Conservation (phyloP, 2,113 vertebrate species). For the Centropus unirufus region DNA sequence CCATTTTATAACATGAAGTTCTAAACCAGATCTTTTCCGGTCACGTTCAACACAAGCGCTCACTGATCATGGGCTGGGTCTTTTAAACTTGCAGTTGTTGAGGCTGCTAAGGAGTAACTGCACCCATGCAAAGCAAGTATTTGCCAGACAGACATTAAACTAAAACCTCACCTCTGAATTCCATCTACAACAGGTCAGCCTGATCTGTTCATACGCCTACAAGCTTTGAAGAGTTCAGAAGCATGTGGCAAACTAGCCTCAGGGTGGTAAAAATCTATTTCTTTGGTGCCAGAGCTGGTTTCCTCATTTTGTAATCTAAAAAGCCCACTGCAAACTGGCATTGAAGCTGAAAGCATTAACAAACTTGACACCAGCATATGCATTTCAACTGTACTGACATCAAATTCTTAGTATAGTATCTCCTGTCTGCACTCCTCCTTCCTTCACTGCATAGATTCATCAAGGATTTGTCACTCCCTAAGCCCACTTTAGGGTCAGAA, state of each 20-base stretch:
- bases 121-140: neutral
- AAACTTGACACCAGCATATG: neutral
- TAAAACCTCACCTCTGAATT: neutral
- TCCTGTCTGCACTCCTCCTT: neutral
- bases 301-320: neutral
- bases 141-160: neutral
- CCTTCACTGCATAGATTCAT: neutral
- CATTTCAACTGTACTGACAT: neutral
- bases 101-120: neutral
- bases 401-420: neutral
- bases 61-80: neutral
- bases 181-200: neutral
- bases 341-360: neutral
- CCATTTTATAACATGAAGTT: conserved; percentile 22
- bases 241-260: neutral
- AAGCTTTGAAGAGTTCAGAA: neutral
- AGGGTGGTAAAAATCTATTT: neutral
- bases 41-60: conserved; percentile 6
- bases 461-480: neutral
- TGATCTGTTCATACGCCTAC: neutral
- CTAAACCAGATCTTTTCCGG: conserved; percentile 17
- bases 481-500: neutral
- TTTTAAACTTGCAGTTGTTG: neutral
- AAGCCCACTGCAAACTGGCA: neutral
- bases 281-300: neutral